Percentiles rank a stretch among this genome's conserved stretches.
phyloP scores from a whole-genome alignment of 2,888 invertebrate species.

The Platycnemis pennipes region DNA sequence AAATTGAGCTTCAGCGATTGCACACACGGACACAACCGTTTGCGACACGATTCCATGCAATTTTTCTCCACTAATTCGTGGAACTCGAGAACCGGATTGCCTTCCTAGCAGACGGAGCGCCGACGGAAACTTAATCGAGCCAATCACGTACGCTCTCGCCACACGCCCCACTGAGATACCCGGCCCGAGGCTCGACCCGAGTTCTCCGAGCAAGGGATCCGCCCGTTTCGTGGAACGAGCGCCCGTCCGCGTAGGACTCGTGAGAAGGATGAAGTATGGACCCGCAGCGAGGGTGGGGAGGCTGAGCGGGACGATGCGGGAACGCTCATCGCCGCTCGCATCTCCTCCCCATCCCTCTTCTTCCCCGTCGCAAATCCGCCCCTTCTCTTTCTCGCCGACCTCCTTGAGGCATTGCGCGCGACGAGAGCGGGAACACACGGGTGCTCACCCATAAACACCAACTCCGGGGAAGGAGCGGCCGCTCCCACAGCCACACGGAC shows the following conservation, averaged over 20 bases:
- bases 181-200: neutral
- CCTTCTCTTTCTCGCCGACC: too few species aligned
- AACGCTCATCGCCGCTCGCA: too few species aligned
- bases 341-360: too few species aligned
- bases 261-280: constrained; percentile 3
- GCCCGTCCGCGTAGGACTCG: neutral
- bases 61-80: neutral
- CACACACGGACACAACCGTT: too few species aligned
- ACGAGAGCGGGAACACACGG: neutral
- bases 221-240: neutral
- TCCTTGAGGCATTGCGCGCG: neutral
- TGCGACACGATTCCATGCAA: too few species aligned
- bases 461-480: neutral
- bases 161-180: neutral
- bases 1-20: too few species aligned
- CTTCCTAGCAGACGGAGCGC: neutral
- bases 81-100: neutral
- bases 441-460: constrained; percentile 13
- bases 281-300: neutral
- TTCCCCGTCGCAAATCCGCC: too few species aligned
- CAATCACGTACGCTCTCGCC: neutral
- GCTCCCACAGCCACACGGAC: neutral
- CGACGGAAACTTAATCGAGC: neutral
- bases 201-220: neutral
- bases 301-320: neutral